Conservation (phyloP, 2,113 vertebrate genomes). For the Pampusana beccarii region DNA sequence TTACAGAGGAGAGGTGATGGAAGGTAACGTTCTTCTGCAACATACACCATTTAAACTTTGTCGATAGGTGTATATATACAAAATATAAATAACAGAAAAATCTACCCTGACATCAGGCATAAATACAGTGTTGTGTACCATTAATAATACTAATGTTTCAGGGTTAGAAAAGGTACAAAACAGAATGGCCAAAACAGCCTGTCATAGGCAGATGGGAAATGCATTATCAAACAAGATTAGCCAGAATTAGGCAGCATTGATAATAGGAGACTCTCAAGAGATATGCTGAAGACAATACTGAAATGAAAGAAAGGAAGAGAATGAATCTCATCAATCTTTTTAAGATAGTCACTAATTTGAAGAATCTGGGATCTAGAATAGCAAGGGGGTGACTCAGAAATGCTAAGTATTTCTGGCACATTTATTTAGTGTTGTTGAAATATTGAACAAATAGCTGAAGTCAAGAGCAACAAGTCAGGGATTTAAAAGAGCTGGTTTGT, state of each 20-base stretch:
- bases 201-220: background rate
- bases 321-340: background rate
- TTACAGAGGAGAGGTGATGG: background rate
- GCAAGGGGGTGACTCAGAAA: constrained; percentile 33
- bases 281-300: background rate
- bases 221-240: background rate
- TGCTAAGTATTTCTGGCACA: constrained; percentile 12
- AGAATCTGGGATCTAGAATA: constrained; percentile 26
- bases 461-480: constrained; percentile 40
- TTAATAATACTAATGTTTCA: background rate
- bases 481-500: constrained; percentile 53
- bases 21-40: background rate
- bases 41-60: background rate
- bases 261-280: background rate
- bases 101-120: background rate
- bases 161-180: background rate
- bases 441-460: constrained; percentile 52
- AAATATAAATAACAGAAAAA: background rate
- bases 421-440: constrained; percentile 55
- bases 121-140: background rate
- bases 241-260: background rate
- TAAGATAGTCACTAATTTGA: background rate
- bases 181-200: background rate
- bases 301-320: background rate
- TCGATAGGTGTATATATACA: background rate